Base-by-base conservation (phyloP, 2,113 vertebrate species). In the Athene cunicularia region DNA sequence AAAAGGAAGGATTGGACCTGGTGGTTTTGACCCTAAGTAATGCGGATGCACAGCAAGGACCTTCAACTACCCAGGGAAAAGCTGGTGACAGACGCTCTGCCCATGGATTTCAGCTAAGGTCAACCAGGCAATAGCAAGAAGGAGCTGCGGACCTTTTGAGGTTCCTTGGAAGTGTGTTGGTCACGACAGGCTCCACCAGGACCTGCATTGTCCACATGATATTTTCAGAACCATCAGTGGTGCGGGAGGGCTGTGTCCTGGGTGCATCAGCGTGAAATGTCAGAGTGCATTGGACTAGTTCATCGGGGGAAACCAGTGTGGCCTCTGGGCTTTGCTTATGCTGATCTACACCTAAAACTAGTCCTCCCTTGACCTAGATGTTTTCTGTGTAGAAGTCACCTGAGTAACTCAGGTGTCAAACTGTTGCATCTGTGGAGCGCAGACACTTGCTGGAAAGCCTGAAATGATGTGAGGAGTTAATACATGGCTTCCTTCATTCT, bases 401-500 rank as follows among this genome's bases (percentile, higher is more conserved):
- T 45, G 43, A 77, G n/a, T 33, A 50, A 70, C 12, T 70, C 15
- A 7, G 32, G 50, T 64, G 33, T 68, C 43, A 41, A 79, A 55
- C 30, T 35, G 19, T n/a, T 79, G 28, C n/a, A 21, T 28, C 55
- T 41, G 41, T 32, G 17, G 45, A 86, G 37, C 1, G 1, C 23
- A 32, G 50, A 24, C 27, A 49, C 73, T 55, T 79, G 37, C 23
- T 67, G n/a, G 53, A 53, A 84, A 64, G 20, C 24, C 24, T 67
- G 52, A 79, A 60, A 67, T 35, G 24, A 47, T 2, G 11, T 0
- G 4, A 63, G n/a, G 14, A 53, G 26, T 20, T 47, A 49, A 56
- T 1, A 1, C 32, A 16, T 70, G 1, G 0, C 23, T 55, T 17
- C 56, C 18, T 27, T 56, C 15, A 21, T 47, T 32, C 55, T 58